Percentiles rank a stretch among this genome's conserved stretches.
Evolutionary conservation across 2,797 vertebrate species (phyloP).

Genomic region (Enteromius anoplus): DNA sequence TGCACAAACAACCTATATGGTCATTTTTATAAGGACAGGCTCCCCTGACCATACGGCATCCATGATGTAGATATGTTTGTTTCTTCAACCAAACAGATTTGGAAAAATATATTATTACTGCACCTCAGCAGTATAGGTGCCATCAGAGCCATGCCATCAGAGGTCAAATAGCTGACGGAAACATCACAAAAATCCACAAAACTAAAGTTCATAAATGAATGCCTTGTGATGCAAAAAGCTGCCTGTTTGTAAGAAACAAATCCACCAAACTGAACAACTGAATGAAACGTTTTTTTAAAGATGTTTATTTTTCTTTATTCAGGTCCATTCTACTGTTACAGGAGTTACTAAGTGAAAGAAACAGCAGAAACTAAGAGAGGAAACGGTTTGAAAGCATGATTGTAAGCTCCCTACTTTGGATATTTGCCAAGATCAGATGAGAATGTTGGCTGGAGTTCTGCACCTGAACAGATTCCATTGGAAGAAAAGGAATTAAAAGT

Average conservation of each 20-base stretch:
- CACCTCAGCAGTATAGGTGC: neutral
- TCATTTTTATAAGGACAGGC: too few species aligned
- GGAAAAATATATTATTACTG: neutral
- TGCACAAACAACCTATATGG: too few species aligned
- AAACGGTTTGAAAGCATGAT: constrained; percentile 8
- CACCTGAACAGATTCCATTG: constrained; percentile 12
- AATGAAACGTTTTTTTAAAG: neutral
- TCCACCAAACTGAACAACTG: neutral
- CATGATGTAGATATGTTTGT: neutral
- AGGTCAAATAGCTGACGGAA: neutral
- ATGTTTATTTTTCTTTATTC: constrained; percentile 3
- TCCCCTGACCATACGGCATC: neutral
- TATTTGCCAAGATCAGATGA: constrained; percentile 22
- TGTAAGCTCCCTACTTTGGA: neutral
- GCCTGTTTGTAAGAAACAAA: neutral
- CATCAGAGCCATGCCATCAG: too few species aligned
- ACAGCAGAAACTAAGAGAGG: neutral
- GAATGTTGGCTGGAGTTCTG: constrained; percentile 9
- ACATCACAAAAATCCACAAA: neutral
- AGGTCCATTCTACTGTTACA: neutral
- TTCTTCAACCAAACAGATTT: neutral
- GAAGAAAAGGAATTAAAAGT: constrained; percentile 10
- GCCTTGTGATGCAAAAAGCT: neutral
- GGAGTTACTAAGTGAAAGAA: neutral
- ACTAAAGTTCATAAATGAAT: neutral